Conservation (phyloP, 2,797 vertebrate genomes). For the Catamblyrhynchus diadema region DNA sequence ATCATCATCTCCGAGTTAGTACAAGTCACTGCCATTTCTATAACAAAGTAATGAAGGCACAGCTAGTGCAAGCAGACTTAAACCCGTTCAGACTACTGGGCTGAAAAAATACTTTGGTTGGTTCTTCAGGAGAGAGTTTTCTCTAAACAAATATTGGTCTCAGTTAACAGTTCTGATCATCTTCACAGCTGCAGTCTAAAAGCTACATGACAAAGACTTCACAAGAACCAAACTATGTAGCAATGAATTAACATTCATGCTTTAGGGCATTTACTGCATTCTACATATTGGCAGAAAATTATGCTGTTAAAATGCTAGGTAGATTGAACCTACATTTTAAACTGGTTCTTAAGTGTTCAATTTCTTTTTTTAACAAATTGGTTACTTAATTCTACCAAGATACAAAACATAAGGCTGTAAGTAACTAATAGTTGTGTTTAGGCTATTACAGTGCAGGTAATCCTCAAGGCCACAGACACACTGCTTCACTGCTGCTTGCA, state of each 20-base stretch:
- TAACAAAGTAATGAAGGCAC: conserved; percentile 80
- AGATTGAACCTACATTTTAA: conserved; percentile 84
- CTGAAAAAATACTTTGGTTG: conserved; percentile 79
- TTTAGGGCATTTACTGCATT: conserved; percentile 75
- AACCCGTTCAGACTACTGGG: conserved; percentile 75
- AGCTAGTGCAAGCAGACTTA: conserved; percentile 76
- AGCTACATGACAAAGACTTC: conserved; percentile 90
- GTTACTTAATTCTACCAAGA: conserved; percentile 94
- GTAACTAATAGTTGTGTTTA: conserved; percentile 92
- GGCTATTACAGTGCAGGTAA: conserved; percentile 95
- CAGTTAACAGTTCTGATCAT: conserved; percentile 74
- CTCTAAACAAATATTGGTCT: conserved; percentile 74
- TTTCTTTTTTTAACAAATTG: conserved; percentile 84
- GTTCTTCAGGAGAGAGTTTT: conserved; percentile 76
- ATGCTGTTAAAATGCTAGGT: conserved; percentile 91
- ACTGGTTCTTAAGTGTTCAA: conserved; percentile 79
- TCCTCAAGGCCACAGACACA: conserved; percentile 88
- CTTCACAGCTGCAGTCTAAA: conserved; percentile 89
- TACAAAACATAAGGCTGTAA: conserved; percentile 99
- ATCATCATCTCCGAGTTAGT: conserved; percentile 69
- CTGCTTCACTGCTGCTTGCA: conserved; percentile 98
- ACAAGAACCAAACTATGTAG: conserved; percentile 94
- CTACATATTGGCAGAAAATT: conserved; percentile 82
- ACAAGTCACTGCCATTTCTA: conserved; percentile 76
- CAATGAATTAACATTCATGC: conserved; percentile 91